A percentile compares a stretch with the other conserved stretches of the same genome.
These are phyloP conservation scores for Conistra vaccinii DNA, from an alignment of 2,888 invertebrate species.

Conservation along the genomic window DNA sequence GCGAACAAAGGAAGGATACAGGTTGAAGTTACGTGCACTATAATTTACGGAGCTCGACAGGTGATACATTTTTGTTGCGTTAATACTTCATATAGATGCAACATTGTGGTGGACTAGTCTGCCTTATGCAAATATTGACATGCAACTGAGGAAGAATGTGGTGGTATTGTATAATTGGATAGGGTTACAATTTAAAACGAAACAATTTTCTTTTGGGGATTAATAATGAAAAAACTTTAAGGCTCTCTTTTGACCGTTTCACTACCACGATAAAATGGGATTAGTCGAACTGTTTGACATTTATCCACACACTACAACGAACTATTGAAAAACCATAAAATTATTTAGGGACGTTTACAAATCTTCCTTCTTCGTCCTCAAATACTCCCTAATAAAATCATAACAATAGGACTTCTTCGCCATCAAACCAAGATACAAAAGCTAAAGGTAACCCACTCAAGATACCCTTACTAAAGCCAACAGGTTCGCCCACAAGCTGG, in stretches of 20 bases:
- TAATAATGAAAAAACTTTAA: background rate
- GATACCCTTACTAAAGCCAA: background rate
- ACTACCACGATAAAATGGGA: conserved; percentile 39
- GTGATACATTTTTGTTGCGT: conserved; percentile 43
- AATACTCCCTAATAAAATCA: background rate
- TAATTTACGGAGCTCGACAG: conserved; percentile 35
- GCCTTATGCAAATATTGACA: conserved; percentile 15
- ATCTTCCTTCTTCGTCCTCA: conserved; percentile 22
- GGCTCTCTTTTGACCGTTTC: background rate
- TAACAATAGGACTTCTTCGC: conserved; percentile 8
- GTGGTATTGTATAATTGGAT: background rate
- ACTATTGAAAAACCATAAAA: conserved; percentile 52
- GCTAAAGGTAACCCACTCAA: background rate
- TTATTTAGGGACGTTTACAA: conserved; percentile 14
- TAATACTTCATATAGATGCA: conserved; percentile 23
- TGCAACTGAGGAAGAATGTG: background rate
- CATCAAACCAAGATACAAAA: conserved; percentile 19
- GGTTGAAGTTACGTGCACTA: conserved; percentile 35
- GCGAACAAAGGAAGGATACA: conserved; percentile 41
- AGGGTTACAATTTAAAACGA: background rate
- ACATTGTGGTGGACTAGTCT: conserved; percentile 11
- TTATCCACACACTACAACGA: conserved; percentile 18
- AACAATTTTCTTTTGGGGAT: background rate
- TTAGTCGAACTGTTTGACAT: conserved; percentile 40
- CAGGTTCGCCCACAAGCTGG: conserved; percentile 55